A percentile compares a stretch with the other conserved stretches of the same genome.
Conservation (phyloP, 1,140 invertebrate species). For the Papilio helenus region DNA sequence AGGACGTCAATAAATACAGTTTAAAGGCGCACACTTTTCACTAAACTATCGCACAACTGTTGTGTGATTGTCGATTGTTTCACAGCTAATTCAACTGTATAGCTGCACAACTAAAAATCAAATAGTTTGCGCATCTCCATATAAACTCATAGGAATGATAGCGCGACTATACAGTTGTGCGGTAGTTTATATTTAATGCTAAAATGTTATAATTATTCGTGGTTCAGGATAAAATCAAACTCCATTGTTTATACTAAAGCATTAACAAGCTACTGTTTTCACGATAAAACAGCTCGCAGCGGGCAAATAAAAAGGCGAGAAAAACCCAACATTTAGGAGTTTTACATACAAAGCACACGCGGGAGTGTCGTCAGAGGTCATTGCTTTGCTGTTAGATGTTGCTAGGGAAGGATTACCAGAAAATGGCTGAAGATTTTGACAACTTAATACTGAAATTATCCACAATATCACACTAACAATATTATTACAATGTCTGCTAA, state of each 20-base stretch:
- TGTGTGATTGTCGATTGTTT: too few relatives aligned
- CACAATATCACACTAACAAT: not conserved
- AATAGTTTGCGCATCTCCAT: too few relatives aligned
- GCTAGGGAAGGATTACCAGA: not conserved
- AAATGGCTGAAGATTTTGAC: not conserved
- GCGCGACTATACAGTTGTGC: too few relatives aligned
- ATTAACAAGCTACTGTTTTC: not conserved
- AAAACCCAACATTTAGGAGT: constrained; percentile 9
- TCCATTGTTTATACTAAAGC: not conserved
- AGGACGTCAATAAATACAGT: too few relatives aligned
- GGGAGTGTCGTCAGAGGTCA: not conserved
- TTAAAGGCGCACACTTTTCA: too few relatives aligned
- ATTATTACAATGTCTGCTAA: too few relatives aligned
- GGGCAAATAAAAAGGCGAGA: constrained; percentile 9
- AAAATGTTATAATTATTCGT: not conserved
- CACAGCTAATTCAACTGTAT: too few relatives aligned
- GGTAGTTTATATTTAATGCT: too few relatives aligned
- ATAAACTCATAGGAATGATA: too few relatives aligned
- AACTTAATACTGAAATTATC: not conserved
- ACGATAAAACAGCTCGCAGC: not conserved
- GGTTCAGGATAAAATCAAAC: not conserved
- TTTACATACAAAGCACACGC: not conserved
- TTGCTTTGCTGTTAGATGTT: not conserved
- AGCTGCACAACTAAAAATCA: too few relatives aligned
- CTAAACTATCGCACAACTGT: too few relatives aligned